Evolutionary conservation across 2,797 vertebrate genomes (phyloP), one percentile per base, ranked within the genome.

Genomic region (Pithecia hirsuta): DNA sequence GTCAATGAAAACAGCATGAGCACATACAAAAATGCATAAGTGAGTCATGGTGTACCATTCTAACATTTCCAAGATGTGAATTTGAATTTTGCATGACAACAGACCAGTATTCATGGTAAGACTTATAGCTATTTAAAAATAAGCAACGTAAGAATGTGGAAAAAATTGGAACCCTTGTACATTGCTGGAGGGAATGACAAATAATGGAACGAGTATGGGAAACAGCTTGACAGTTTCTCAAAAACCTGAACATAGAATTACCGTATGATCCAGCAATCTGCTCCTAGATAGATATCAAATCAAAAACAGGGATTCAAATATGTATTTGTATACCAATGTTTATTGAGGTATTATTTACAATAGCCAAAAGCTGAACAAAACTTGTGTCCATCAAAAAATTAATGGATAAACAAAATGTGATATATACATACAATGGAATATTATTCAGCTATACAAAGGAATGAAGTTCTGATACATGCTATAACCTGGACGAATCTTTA

Each of bases 1-100:
- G 85, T 81, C 96, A 93, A 93, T 79, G 36, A 93, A 67, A 96
- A 92, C 79, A 93, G 17, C 30, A 92, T 82, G 46, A 84, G 4
- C 20, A 75, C 70, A n/a, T 79, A 67, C 72, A 83, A 93, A 93
- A 61, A 30, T 59, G 28, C 33, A 87, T 22, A 67, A 41, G 15
- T 89, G 33, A 84, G n/a, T 93, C 87, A 80, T 48, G 24, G 20
- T 59, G 7, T 74, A 48, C 39, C 96, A 88, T 72, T 17, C 7
- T 82, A 87, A 44, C 2, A 76, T 81, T 90, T 92, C 24, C 12
- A 39, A 57, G 24, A 9, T 76, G 8, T 82, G 82, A 52, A 90
- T 96, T 93, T 79, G 30, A 81, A 88, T 84, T 5, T 24, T 90
- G 13, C 1, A 46, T 81, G 26, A 57, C 14, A 86, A 55, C 17